Percentiles rank a stretch among this genome's conserved stretches.
Evolutionary conservation across 1,140 invertebrate genomes (phyloP).

Genomic region (Cyrtorhinus lividipennis): DNA sequence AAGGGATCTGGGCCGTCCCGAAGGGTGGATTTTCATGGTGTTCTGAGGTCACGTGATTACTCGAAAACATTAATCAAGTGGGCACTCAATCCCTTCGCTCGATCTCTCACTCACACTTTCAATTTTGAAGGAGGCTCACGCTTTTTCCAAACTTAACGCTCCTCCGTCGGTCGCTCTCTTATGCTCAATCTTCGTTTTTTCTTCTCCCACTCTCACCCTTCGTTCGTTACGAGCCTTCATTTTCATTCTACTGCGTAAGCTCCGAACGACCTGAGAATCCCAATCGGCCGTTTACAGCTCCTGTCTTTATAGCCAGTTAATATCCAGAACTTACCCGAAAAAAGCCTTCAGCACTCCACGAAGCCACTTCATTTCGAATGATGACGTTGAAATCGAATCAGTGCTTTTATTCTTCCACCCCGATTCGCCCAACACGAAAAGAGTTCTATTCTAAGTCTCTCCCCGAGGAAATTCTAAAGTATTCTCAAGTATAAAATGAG

Average conservation of each 20-base stretch:
- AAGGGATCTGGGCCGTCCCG: background rate
- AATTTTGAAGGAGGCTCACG: background rate
- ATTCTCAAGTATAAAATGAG: no score
- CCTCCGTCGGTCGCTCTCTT: slow-evolving; percentile 3
- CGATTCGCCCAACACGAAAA: no score
- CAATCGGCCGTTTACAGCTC: no score
- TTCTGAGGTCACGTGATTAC: background rate
- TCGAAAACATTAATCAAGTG: background rate
- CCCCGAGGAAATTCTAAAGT: no score
- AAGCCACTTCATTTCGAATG: no score
- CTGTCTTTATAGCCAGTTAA: no score
- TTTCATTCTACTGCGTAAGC: background rate
- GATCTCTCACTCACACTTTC: slow-evolving; percentile 13
- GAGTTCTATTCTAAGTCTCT: no score
- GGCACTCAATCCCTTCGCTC: background rate
- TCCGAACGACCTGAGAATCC: background rate
- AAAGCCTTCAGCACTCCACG: no score
- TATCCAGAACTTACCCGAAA: no score
- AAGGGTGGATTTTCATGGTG: background rate
- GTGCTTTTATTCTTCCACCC: no score
- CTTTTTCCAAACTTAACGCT: background rate
- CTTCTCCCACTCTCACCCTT: background rate
- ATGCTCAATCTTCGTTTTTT: no score
- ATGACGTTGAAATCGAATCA: no score
- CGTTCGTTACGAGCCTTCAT: background rate